Conservation (phyloP, 2,113 vertebrate genomes). For the Sceloporus undulatus region DNA sequence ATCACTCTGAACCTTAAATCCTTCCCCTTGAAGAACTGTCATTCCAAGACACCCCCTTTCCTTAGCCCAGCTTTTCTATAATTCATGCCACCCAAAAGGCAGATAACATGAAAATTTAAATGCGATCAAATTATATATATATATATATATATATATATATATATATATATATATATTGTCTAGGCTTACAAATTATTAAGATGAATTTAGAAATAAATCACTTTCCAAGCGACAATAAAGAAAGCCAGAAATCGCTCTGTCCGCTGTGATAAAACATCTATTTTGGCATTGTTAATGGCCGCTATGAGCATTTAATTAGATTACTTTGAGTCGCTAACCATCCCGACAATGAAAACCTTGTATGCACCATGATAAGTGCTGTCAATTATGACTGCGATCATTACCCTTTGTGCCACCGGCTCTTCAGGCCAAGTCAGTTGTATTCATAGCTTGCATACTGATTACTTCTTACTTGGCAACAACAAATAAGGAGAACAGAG, state of each 20-base stretch:
- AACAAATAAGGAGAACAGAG: background rate
- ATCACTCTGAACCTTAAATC: constrained; percentile 48
- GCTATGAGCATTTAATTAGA: constrained; percentile 49
- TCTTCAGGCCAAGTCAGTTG: background rate
- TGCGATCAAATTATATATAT: constrained; percentile 52
- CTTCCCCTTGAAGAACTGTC: constrained; percentile 47
- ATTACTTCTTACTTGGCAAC: constrained; percentile 31
- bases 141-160: no score
- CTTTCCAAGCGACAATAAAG: constrained; percentile 42
- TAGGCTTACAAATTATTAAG: constrained; percentile 64
- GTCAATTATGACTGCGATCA: constrained; percentile 20
- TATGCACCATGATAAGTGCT: constrained; percentile 22
- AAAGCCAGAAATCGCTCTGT: constrained; percentile 35
- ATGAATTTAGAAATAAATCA: constrained; percentile 71
- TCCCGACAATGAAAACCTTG: background rate
- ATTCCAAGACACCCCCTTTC: constrained; percentile 51
- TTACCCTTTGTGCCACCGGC: constrained; percentile 12
- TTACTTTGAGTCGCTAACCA: constrained; percentile 29
- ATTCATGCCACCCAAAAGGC: constrained; percentile 49
- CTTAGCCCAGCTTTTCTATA: constrained; percentile 40
- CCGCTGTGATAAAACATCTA: constrained; percentile 39
- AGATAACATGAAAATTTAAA: constrained; percentile 72
- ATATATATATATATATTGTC: constrained; percentile 16
- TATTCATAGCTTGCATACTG: constrained; percentile 4
- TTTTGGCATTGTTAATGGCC: constrained; percentile 41